Conservation (phyloP, 1,140 invertebrate genomes). For the Brachionus paranguensis region DNA sequence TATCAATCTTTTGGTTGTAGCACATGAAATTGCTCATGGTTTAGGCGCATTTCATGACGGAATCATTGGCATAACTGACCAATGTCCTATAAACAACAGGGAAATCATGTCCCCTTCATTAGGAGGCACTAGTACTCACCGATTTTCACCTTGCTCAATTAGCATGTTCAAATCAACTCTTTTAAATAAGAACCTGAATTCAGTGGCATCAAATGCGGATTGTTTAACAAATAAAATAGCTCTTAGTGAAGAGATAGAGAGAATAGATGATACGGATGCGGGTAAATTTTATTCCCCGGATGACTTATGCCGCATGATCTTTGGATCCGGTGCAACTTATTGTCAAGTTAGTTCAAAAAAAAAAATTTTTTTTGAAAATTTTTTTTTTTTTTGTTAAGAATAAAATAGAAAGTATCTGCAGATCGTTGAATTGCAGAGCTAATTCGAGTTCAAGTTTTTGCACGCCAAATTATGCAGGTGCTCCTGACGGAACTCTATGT, state of each 20-base stretch:
- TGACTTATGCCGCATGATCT: not conserved
- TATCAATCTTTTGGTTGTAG: not conserved
- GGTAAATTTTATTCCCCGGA: not conserved
- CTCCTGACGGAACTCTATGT: slow-evolving; percentile 14
- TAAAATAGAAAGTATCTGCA: not conserved
- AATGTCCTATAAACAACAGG: not conserved
- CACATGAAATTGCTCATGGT: slow-evolving; percentile 15
- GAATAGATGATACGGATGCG: not conserved
- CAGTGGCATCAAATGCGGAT: not conserved
- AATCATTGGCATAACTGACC: not conserved
- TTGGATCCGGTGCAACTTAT: not conserved
- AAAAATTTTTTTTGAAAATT: not conserved
- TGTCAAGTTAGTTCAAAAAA: not conserved
- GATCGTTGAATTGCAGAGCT: not conserved
- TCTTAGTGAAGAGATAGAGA: not conserved
- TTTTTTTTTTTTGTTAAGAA: not conserved
- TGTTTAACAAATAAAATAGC: not conserved
- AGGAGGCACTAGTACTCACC: not conserved
- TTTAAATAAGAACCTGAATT: not conserved
- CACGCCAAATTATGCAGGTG: not conserved
- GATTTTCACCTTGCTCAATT: slow-evolving; percentile 12
- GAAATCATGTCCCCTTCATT: not conserved
- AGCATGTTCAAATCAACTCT: not conserved
- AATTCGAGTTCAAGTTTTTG: not conserved
- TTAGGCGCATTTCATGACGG: slow-evolving; percentile 27